Base-by-base conservation (phyloP, 2,888 invertebrate species). In the Dichetophora obliterata region DNA sequence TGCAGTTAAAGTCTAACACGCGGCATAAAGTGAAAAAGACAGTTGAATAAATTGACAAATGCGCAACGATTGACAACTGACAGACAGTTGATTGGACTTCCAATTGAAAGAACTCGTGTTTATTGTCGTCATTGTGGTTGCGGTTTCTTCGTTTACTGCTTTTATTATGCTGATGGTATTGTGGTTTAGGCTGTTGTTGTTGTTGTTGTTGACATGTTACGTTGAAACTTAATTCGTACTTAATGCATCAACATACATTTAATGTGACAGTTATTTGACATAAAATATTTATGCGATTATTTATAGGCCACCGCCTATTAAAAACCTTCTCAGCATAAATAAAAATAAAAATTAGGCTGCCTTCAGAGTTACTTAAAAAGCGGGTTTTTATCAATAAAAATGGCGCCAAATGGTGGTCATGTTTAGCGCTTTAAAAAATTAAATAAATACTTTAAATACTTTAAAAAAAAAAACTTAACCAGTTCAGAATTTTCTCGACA, bases 11-110 rank as follows among this genome's bases (percentile, higher is more conserved):
- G 61, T 5, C n/a, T 16, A 61, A 24, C 5, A 5, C 6, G 61
- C 24, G 27, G 31, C 24, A 2, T 2, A 34, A 16, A 63, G 61
- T 16, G 27, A n/a, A n/a, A 34, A 5, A 0, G 65, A 6, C n/a
- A 37, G 43, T 37, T 14, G 16, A 22, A 22, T 37, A 48, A 66
- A 66, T 43, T 50, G 54, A 14, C 59, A 71, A 48, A 59, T 69
- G 34, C n/a, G n/a, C 52, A 24, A 72, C 22, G 48, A 72, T 72
- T 59, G 59, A 61, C 59, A 61, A 48, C 9, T 72, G 59, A 22
- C 71, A 72, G 59, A 22, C 71, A 72, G 59, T 24, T 72, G 61
- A 72, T 72, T 71, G 71, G 48, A 22, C 43, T 1, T 37, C 5
- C 71, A 59, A 71, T 54, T 71, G 37, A 4, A 52, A 27, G 5